phyloP scores from a whole-genome alignment of 2,113 vertebrate species.

The Tragelaphus buxtoni region DNA sequence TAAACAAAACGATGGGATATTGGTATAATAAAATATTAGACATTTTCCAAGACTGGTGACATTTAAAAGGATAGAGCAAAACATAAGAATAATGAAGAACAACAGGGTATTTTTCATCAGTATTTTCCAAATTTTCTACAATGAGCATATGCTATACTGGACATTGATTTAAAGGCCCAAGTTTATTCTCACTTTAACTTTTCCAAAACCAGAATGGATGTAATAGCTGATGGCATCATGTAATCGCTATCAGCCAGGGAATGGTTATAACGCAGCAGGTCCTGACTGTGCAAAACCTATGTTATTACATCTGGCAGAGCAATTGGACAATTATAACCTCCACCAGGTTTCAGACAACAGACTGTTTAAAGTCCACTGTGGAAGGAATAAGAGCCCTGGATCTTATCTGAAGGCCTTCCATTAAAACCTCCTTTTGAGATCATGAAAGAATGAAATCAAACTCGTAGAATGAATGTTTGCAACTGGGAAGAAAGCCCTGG shows the following conservation, averaged over 20 bases:
- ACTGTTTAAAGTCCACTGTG: not conserved
- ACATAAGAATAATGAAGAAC: not conserved
- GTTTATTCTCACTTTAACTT: not conserved
- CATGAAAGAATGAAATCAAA: not conserved
- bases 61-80: not conserved
- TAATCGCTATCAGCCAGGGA: not conserved
- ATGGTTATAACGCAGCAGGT: accelerated
- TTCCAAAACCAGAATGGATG: not conserved
- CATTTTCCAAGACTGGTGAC: not conserved
- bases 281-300: not conserved
- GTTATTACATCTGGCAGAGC: not conserved
- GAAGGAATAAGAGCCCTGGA: not conserved
- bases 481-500: not conserved
- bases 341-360: not conserved
- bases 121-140: constrained; percentile 7
- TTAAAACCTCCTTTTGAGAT: not conserved
- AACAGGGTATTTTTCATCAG: not conserved
- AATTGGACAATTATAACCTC: not conserved
- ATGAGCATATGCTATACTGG: not conserved
- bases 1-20: not conserved
- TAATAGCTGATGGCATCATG: not conserved
- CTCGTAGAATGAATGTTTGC: not conserved
- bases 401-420: not conserved
- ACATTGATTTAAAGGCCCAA: not conserved
- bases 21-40: not conserved